Evolutionary conservation across 2,888 invertebrate species (phyloP).

Genomic region (Elegia similella): DNA sequence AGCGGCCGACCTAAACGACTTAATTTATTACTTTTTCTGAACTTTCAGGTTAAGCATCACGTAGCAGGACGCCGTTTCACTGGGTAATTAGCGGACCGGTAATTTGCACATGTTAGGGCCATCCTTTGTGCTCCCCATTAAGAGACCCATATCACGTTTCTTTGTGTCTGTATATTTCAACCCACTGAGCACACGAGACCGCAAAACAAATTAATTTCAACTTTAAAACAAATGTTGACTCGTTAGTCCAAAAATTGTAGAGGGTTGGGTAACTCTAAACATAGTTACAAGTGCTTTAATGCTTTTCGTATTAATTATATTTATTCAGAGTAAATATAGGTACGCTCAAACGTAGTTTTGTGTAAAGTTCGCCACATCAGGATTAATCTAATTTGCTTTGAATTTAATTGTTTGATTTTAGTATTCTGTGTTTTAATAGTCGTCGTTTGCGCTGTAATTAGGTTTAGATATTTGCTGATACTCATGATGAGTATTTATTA

Average conservation of each 20-base stretch:
- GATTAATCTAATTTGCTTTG: background rate
- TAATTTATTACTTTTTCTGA: slow-evolving; percentile 12
- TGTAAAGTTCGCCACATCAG: background rate
- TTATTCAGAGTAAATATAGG: slow-evolving; percentile 15
- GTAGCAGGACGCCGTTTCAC: slow-evolving; percentile 28
- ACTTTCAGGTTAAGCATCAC: slow-evolving; percentile 21
- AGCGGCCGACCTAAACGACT: too few species aligned
- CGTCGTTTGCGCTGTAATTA: background rate
- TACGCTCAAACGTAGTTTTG: background rate
- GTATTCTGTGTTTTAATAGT: background rate
- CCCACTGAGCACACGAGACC: slow-evolving; percentile 44
- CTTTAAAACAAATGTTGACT: slow-evolving; percentile 61
- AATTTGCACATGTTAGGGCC: slow-evolving; percentile 53
- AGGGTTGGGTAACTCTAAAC: slow-evolving; percentile 33
- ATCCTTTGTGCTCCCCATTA: slow-evolving; percentile 62
- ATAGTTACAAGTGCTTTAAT: slow-evolving; percentile 32
- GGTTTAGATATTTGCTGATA: background rate
- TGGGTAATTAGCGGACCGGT: slow-evolving; percentile 53
- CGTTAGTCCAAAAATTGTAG: slow-evolving; percentile 53
- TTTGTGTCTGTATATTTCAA: slow-evolving; percentile 55
- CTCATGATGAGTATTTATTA: background rate
- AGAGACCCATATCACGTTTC: slow-evolving; percentile 70
- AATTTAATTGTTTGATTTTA: background rate
- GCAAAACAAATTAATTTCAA: slow-evolving; percentile 65
- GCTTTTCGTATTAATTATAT: slow-evolving; percentile 33